Base-by-base conservation (phyloP, 2,888 invertebrate genomes). In the Neria commutata region DNA sequence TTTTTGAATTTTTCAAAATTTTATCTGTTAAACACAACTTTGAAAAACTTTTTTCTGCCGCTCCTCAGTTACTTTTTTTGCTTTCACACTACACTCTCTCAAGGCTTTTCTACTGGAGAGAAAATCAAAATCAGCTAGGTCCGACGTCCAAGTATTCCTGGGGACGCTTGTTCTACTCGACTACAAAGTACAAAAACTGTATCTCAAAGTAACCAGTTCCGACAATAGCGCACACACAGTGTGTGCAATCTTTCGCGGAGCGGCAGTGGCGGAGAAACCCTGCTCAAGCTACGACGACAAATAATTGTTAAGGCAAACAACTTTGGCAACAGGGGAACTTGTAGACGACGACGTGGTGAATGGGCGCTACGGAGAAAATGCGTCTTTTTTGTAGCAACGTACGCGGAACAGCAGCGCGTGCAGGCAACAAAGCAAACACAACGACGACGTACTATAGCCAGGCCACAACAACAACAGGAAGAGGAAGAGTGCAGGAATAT, bases 291-390 rank as follows among this genome's bases (percentile, higher is more conserved):
- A 42, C 8, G 21, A 42, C 21, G 42, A 19, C 17, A 42, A 42
- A 42, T 42, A 42, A 42, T 42, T 42, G 21, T 21, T 19, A 42
- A 42, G 42, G 42, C 42, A 42, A 42, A 42, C 42, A 42, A 21
- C 42, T 42, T 42, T 19, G 5, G 42, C 21, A 8, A n/a, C n/a
- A 14, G 42, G 42, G 42, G 42, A 42, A 42, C 19, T n/a, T 42
- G 42, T 42, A 17, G 42, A 42, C n/a, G n/a, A n/a, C n/a, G n/a
- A n/a, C 42, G 42, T 42, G 42, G 42, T 42, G 42, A 42, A 37
- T 37, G n/a, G n/a, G n/a, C n/a, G n/a, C n/a, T n/a, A n/a, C n/a
- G n/a, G n/a, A n/a, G 37, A 37, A 37, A 37, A 37, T 37, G 37
- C 37, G 37, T 37, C 8, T 37, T 37, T 37, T n/a, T 4, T 37